A percentile compares a stretch with the other conserved stretches of the same genome.
Evolutionary conservation across 1,140 invertebrate genomes (phyloP).

Genomic region (Hyposmocoma kahamanoa): DNA sequence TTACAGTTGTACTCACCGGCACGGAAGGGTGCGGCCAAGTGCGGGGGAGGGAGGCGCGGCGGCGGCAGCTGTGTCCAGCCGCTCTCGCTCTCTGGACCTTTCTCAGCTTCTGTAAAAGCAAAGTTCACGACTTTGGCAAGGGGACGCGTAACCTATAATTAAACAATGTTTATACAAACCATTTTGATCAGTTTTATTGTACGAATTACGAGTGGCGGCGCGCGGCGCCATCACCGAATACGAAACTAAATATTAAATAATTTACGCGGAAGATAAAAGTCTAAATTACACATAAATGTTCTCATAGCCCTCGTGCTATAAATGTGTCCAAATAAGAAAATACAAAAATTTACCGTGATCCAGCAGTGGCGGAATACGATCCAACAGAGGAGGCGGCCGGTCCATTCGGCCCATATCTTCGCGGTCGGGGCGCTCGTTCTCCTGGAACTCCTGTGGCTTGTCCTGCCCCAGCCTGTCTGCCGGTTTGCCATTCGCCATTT

Average conservation of each 20-base stretch:
- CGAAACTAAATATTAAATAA: too few species aligned
- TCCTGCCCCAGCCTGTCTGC: neutral
- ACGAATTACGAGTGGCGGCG: too few species aligned
- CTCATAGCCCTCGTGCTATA: too few species aligned
- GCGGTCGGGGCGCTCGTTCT: too few species aligned
- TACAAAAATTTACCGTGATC: slow-evolving; percentile 19
- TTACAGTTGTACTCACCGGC: slow-evolving; percentile 29
- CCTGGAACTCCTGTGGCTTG: neutral
- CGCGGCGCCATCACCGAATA: too few species aligned
- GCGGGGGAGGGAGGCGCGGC: slow-evolving; percentile 22
- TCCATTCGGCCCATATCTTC: slow-evolving; percentile 1
- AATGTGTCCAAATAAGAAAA: too few species aligned
- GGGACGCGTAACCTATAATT: too few species aligned
- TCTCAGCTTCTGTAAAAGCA: neutral
- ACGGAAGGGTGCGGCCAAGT: slow-evolving; percentile 30
- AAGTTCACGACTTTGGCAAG: too few species aligned
- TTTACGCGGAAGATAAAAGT: too few species aligned
- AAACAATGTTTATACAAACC: too few species aligned
- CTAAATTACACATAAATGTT: too few species aligned
- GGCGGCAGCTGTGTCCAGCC: slow-evolving; percentile 33
- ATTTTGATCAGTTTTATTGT: too few species aligned
- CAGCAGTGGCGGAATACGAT: slow-evolving; percentile 11
- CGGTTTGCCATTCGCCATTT: slow-evolving; percentile 69
- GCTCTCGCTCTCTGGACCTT: slow-evolving; percentile 1
- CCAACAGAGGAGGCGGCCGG: slow-evolving; percentile 13